Base-by-base conservation (phyloP, 2,113 vertebrate genomes). In the Vombatus ursinus region DNA sequence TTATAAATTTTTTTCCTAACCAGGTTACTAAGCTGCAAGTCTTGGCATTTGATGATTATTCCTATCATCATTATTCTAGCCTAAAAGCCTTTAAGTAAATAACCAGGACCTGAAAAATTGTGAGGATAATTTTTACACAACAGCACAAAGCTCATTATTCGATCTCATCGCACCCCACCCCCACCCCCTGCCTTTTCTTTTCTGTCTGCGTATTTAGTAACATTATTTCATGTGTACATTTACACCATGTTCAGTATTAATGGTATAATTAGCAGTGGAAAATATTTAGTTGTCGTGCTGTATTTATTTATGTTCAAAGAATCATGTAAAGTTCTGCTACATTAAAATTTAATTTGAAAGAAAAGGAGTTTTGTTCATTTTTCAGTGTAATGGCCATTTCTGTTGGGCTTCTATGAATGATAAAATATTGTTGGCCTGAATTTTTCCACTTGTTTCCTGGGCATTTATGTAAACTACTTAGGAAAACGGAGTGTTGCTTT, bases 301-400 rank as follows among this genome's bases (percentile, higher is more conserved):
- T 97, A 98, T 98, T 98, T 98, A 98, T 99, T 99, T 98, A 98
- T 98, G 96, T 98, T 98, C 95, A 92, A 96, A 92, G 97, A 95
- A 98, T 98, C 98, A 96, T 98, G 98, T 98, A 98, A 98, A 98
- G 98, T 98, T 99, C 98, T 99, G 98, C 98, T 98, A 98, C 98
- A 98, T 99, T 98, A 98, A 98, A 99, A 98, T 98, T 98, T 98
- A 98, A 99, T 98, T 98, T 92, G n/a, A 98, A 98, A 97, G 98
- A 98, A 98, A 98, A 98, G 53, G 14, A 98, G 97, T 98, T 98
- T 98, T 98, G 95, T 98, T 98, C 98, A 98, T 98, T 99, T 99
- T 98, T 98, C 98, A 98, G 61, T 95, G 95, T 98, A 98, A 98
- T 98, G 98, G 96, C 98, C 97, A 95, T 98, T 99, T 98, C 97